A percentile compares a stretch with the other conserved stretches of the same genome.
Evolutionary conservation across 2,797 vertebrate species (phyloP).

Genomic region (Neosilurus hyrtlii): DNA sequence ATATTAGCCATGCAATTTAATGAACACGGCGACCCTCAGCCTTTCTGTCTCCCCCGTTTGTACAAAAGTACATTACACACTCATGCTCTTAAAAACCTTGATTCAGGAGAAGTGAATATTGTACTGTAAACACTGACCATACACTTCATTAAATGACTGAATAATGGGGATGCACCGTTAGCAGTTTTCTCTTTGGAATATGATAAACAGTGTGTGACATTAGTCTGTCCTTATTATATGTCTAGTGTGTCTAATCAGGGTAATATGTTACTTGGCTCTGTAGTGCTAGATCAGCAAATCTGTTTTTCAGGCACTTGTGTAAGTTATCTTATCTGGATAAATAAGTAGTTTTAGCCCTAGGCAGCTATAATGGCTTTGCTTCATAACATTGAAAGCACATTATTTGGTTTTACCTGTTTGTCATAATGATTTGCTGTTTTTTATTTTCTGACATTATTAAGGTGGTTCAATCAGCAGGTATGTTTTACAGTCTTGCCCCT

Average conservation of each 20-base stretch:
- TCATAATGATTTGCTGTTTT: background rate
- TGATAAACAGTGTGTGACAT: background rate
- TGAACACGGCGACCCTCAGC: background rate
- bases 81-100: background rate
- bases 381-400: background rate
- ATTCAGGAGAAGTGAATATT: background rate
- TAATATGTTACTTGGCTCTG: background rate
- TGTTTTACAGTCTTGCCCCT: slow-evolving; percentile 53
- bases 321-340: too few species aligned
- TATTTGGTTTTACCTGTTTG: background rate
- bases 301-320: background rate
- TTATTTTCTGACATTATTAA: slow-evolving; percentile 24
- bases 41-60: background rate
- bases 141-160: background rate
- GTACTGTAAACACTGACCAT: background rate
- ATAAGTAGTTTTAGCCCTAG: background rate
- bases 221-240: background rate
- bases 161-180: background rate
- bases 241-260: background rate
- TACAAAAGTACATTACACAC: background rate
- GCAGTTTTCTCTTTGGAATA: background rate
- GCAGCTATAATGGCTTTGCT: background rate
- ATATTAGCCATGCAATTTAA: background rate
- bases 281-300: background rate
- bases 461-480: slow-evolving; percentile 37